Evolutionary conservation across 2,888 invertebrate species (phyloP), one percentile per base, ranked within the genome.

Genomic region (Apeira syringaria): DNA sequence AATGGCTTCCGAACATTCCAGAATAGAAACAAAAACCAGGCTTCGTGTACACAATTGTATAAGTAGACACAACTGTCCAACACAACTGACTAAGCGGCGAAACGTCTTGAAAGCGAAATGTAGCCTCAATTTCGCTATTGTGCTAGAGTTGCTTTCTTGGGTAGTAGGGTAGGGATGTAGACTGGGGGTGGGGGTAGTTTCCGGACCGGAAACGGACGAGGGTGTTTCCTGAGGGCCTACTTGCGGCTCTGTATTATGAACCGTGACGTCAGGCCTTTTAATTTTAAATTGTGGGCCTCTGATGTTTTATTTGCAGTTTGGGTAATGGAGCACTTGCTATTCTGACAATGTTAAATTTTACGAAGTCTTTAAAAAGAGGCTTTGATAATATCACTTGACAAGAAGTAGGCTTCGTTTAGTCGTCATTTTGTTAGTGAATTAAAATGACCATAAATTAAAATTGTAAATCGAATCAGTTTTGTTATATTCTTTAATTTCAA

Each of bases 161-260:
- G 20, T 35, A 46, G 35, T 27, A 11, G 29, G 41, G 20, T 22
- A 25, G 40, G 11, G 32, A 7, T 20, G 20, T 15, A 12, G 5
- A 11, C 28, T 8, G 15, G 31, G 27, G 27, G 24, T 24, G 47
- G 49, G 47, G 45, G 48, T 32, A 25, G 38, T 20, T 51, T 62
- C 67, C 68, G 64, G 57, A 38, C 48, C 64, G 69, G 71, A 68
- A 59, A 56, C 62, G 61, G 58, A 54, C 61, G 59, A 54, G 58
- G 53, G 53, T 57, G 63, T 49, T 68, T 68, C 70, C 66, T 52
- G 53, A 44, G 55, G 63, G 56, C 62, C 65, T 61, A 56, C 55
- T 56, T 60, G 57, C 41, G 40, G 47, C 26, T 47, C 51, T 58
- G 59, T 61, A 57, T 58, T 37, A 51, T 55, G 56, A 47, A 47